Base-by-base conservation (phyloP, 2,888 invertebrate species). In the Dryadula phaetusa region DNA sequence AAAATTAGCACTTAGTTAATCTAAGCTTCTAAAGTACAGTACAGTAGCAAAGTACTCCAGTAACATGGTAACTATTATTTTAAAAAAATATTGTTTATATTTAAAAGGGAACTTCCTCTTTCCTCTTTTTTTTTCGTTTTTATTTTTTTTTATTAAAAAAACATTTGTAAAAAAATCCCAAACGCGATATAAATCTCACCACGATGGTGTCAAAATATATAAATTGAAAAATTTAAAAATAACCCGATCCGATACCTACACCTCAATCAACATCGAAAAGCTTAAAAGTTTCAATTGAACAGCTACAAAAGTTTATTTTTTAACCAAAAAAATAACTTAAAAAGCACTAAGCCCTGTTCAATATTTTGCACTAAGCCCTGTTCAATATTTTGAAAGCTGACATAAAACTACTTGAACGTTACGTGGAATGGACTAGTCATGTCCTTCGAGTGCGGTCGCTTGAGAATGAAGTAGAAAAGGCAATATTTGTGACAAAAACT, bases 401-500 rank as follows among this genome's bases (percentile, higher is more conserved):
- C 53, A 44, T 52, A 32, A 65, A 67, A 67, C 46, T 67, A 70
- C 60, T 70, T 40, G 34, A 46, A 40, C 64, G 61, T 60, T 62
- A 60, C 60, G 62, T 65, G 60, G 62, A 67, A 70, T 62, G 67
- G 67, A 67, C 52, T 65, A 67, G 61, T 46, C 66, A 49, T 62
- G 69, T 63, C 69, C 16, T 14, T 61, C 37, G 56, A 25, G 64
- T 64, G 64, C 69, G 64, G 61, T 6, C 58, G 44, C 7, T n/a
- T n/a, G n/a, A n/a, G n/a, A n/a, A n/a, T n/a, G n/a, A n/a, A n/a
- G n/a, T n/a, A n/a, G n/a, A n/a, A n/a, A n/a, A n/a, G n/a, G n/a
- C n/a, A n/a, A n/a, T n/a, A n/a, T n/a, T n/a, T n/a, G n/a, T n/a
- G n/a, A n/a, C n/a, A n/a, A n/a, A n/a, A n/a, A n/a, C n/a, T n/a